These are phyloP conservation scores for Hormaphis cornu DNA, from an alignment of 1,140 invertebrate species.

Conservation along the genomic window DNA sequence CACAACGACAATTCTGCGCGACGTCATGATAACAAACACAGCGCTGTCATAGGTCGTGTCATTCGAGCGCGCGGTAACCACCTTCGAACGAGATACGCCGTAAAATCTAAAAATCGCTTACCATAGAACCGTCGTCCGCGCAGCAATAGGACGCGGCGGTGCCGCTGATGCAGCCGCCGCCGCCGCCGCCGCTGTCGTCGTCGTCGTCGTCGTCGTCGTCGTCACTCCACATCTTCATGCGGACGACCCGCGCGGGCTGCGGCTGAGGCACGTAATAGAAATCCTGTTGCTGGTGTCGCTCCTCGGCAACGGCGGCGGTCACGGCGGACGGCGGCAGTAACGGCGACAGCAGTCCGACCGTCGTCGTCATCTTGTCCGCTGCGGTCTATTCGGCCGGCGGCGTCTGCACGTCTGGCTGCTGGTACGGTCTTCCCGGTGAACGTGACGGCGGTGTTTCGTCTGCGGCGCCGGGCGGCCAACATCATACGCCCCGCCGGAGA, in stretches of 20 bases:
- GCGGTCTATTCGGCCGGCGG: neutral
- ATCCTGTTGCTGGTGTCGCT: slow-evolving; percentile 12
- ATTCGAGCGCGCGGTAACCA: neutral
- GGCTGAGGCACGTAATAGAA: neutral
- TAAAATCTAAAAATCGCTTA: neutral
- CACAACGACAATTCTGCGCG: neutral
- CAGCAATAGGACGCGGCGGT: neutral
- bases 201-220: slow-evolving; percentile 10
- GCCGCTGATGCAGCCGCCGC: neutral
- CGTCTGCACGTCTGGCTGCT: neutral
- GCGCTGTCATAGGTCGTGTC: neutral
- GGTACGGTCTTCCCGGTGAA: neutral
- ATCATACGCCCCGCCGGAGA: neutral
- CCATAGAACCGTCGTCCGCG: neutral
- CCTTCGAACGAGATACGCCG: neutral
- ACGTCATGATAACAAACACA: too few relatives aligned
- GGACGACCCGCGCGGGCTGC: neutral
- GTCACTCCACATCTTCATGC: slow-evolving; percentile 28
- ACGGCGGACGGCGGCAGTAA: neutral
- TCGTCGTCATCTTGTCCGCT: neutral
- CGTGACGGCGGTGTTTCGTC: slow-evolving; percentile 5
- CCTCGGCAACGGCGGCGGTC: neutral
- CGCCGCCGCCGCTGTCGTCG: neutral
- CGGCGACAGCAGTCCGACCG: neutral
- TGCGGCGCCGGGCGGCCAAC: slow-evolving; percentile 26